A percentile compares a stretch with the other conserved stretches of the same genome.
Evolutionary conservation across 2,888 invertebrate species (phyloP).

Genomic region (Leptura quadrifasciata): DNA sequence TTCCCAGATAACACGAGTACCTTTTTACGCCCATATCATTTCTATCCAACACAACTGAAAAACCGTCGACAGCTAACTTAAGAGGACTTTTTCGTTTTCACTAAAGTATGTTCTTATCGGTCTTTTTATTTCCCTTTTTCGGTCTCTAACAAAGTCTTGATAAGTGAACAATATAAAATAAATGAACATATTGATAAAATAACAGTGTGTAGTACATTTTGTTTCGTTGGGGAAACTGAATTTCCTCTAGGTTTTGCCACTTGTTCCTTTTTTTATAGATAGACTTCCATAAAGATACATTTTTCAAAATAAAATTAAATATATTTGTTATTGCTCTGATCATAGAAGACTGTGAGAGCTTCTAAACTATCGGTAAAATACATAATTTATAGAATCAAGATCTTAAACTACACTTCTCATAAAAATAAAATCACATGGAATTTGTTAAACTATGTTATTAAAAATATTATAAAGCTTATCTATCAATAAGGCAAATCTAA

Average conservation of each 20-base stretch:
- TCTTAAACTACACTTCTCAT: too few relatives aligned
- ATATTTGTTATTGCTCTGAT: too few relatives aligned
- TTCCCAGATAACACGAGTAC: conserved; percentile 24
- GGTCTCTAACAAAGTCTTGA: conserved; percentile 14
- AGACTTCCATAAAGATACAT: background rate
- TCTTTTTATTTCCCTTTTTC: conserved; percentile 28
- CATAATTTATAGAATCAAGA: too few relatives aligned
- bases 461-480: too few relatives aligned
- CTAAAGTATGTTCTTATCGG: conserved; percentile 36
- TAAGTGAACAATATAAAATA: conserved; percentile 39
- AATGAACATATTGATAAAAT: conserved; percentile 38
- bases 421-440: too few relatives aligned
- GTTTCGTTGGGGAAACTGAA: background rate
- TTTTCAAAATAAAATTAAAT: too few relatives aligned
- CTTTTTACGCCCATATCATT: conserved; percentile 36
- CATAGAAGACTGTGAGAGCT: too few relatives aligned
- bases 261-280: background rate
- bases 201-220: conserved; percentile 17
- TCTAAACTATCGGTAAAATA: too few relatives aligned
- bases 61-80: conserved; percentile 33
- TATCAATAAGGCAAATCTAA: too few relatives aligned
- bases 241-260: background rate
- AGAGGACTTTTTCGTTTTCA: conserved; percentile 40
- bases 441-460: too few relatives aligned
- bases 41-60: conserved; percentile 28